Conservation (phyloP, 2,888 invertebrate genomes). For the Dryobotodes eremita region DNA sequence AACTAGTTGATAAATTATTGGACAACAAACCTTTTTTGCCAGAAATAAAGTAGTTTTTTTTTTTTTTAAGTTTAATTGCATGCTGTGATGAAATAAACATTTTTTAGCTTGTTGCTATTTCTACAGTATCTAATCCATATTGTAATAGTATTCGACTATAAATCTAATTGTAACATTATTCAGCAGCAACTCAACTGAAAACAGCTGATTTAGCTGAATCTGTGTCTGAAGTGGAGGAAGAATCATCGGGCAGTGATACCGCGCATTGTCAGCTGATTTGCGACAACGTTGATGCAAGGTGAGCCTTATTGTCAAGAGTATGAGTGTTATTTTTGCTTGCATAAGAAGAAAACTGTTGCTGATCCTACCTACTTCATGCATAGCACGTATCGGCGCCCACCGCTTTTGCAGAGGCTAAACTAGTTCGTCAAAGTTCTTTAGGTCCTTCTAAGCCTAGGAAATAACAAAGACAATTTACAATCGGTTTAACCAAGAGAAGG, state of each 20-base stretch:
- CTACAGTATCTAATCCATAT: not conserved
- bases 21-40: too few relatives aligned
- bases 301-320: not conserved
- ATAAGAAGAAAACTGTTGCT: not conserved
- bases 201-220: slow-evolving; percentile 90
- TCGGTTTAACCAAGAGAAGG: not conserved
- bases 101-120: not conserved
- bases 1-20: not conserved
- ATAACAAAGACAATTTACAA: not conserved
- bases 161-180: slow-evolving; percentile 38
- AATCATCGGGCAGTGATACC: slow-evolving; percentile 90
- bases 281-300: slow-evolving; percentile 88
- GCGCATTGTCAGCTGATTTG: slow-evolving; percentile 88
- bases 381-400: not conserved
- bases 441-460: too few relatives aligned
- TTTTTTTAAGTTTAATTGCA: not conserved
- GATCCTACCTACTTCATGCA: not conserved
- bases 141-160: not conserved
- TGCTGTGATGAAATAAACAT: not conserved
- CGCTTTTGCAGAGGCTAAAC: not conserved
- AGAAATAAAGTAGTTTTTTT: too few relatives aligned
- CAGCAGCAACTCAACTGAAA: slow-evolving; percentile 85
- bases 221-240: slow-evolving; percentile 92
- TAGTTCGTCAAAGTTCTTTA: not conserved
- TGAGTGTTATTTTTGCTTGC: not conserved